Percentiles rank a stretch among this genome's conserved stretches.
Evolutionary conservation across 1,140 invertebrate species (phyloP).

Genomic region (Orchestia grillus): DNA sequence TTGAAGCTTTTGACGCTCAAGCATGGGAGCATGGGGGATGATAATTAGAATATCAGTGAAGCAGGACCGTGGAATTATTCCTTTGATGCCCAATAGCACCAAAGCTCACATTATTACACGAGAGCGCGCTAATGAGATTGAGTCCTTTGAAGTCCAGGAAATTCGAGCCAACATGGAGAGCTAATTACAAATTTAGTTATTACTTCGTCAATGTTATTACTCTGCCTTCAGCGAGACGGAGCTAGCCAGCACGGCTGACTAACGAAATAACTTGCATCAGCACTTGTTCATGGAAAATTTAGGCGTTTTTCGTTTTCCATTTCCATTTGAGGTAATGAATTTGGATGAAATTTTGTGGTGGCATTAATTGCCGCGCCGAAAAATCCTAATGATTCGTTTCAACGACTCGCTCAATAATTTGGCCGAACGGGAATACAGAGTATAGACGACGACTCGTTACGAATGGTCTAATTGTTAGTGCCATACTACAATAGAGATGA

Average conservation of each 20-base stretch:
- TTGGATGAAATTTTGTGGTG: neutral
- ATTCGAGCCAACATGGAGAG: neutral
- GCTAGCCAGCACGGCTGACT: neutral
- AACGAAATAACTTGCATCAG: neutral
- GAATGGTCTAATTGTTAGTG: too few relatives aligned
- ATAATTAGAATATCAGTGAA: neutral
- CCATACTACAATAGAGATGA: too few relatives aligned
- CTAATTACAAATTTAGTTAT: neutral
- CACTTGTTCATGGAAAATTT: neutral
- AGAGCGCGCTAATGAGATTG: neutral
- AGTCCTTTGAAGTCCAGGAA: neutral
- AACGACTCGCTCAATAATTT: neutral
- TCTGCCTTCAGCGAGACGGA: neutral
- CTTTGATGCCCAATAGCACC: conserved; percentile 1
- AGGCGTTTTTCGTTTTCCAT: neutral
- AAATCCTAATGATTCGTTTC: neutral
- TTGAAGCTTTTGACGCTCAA: neutral
- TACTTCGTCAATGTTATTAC: neutral
- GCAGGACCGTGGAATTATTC: neutral
- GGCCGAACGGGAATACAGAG: too few relatives aligned
- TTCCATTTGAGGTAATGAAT: neutral
- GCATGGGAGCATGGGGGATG: neutral
- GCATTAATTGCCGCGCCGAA: neutral
- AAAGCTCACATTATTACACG: neutral
- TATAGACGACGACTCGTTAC: too few relatives aligned